Evolutionary conservation across 1,140 invertebrate genomes (phyloP).

Genomic region (Heliconius eleuchia): DNA sequence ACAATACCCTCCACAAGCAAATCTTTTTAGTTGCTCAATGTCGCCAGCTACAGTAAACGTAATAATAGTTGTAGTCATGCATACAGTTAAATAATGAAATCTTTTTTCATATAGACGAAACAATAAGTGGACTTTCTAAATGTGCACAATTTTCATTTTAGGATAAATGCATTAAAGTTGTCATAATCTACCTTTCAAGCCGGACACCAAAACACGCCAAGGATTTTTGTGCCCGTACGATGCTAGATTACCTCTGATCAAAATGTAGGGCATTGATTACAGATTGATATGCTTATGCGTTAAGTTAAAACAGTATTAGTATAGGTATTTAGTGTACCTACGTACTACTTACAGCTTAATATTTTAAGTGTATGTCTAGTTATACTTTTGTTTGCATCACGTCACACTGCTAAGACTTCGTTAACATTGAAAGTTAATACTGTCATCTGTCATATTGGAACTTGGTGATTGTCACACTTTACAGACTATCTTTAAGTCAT

Average conservation of each 20-base stretch:
- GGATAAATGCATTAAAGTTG: constrained; percentile 42
- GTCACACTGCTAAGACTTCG: background rate
- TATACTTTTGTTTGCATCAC: constrained; percentile 25
- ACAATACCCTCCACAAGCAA: constrained; percentile 90
- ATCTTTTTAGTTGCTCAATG: constrained; percentile 89
- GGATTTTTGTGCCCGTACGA: constrained; percentile 92
- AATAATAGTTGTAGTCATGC: background rate
- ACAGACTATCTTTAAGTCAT: background rate
- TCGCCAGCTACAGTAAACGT: constrained; percentile 84
- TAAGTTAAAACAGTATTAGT: constrained; percentile 23
- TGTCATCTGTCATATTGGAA: background rate
- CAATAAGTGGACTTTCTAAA: background rate
- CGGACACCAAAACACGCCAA: constrained; percentile 91
- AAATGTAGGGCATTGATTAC: constrained; percentile 91
- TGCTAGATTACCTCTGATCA: constrained; percentile 92
- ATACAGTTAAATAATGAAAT: background rate
- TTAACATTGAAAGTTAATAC: constrained; percentile 1
- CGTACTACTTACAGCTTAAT: constrained; percentile 28
- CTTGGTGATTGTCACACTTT: background rate
- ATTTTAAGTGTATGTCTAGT: constrained; percentile 21
- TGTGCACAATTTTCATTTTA: constrained; percentile 42
- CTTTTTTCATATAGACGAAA: background rate
- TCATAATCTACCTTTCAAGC: constrained; percentile 86
- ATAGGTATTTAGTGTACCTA: constrained; percentile 30
- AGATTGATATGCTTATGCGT: constrained; percentile 42